Evolutionary conservation across 1,140 invertebrate species (phyloP), one percentile per base, ranked within the genome.

Genomic region (Panulirus ornatus): DNA sequence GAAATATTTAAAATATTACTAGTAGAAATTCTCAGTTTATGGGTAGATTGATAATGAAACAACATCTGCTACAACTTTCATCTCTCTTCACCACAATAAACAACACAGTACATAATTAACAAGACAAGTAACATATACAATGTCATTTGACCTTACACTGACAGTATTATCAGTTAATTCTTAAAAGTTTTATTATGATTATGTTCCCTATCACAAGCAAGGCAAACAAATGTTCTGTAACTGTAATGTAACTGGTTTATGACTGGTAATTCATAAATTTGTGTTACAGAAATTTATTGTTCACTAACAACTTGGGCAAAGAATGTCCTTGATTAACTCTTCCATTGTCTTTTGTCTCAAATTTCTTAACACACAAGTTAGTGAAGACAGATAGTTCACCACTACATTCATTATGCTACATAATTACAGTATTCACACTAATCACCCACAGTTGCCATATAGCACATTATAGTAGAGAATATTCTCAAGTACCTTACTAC

Each of bases 41-140:
- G n/a, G n/a, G n/a, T n/a, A 6, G 6, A 36, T 40, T 27, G 34
- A 40, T 36, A 38, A 84, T 58, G 38, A 84, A 58, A 66, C 36
- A 40, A 63, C 5, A 27, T 66, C 16, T 63, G 81, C 76, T 87
- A 78, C 85, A 87, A 87, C 71, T 86, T 51, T 78, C 73, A 73
- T 86, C 73, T 86, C 82, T 66, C 73, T 86, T 76, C 58, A 84
- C 73, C 84, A 86, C 84, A 86, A 86, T 86, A 76, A 86, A 86
- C 84, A 86, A 78, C 84, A 86, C 85, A 79, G 58, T 87, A 87
- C 76, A 87, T 87, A 87, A 79, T 76, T 66, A 87, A 87, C 85
- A 87, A 87, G 85, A 87, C 85, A 79, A 58, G 36, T 76, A 86
- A 86, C 84, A 86, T 79, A 42, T 44, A 87, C 47, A 40, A 14